Base-by-base conservation (phyloP, 2,113 vertebrate genomes). In the Axis porcinus region DNA sequence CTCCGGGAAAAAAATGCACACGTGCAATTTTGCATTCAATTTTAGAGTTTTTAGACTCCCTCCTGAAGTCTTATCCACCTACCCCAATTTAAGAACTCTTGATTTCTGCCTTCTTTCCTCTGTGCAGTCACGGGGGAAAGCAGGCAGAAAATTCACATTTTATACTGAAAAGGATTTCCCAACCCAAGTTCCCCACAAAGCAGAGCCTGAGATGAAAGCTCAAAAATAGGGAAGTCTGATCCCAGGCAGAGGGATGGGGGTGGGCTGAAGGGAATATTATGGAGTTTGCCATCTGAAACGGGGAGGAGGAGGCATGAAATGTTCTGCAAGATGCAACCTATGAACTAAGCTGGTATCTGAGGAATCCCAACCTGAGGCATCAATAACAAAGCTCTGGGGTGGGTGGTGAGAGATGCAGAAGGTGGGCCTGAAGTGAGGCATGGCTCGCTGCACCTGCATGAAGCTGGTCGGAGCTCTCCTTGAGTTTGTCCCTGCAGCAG, bases 31-130 rank as follows among this genome's bases (percentile, higher is more conserved):
- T 47, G 30, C 16, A 50, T 52, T 47, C 2, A 67, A 55, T 74
- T 95, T 95, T 43, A 91, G 33, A 87, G n/a, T 87, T 93, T 45
- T 55, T 64, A 36, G 86, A 55, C 76, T 40, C 55, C 60, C 27
- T 7, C 60, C 27, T 7, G 2, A 91, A 84, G 67, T 33, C 74
- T 88, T 40, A 58, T 52, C 45, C 62, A 58, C 21, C 55, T 52
- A 62, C 14, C 28, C 36, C 55, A 82, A 25, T 57, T 89, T 81
- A 89, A 79, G 50, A 96, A 84, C 6, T 47, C 57, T 50, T 78
- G 12, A 27, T 93, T 84, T 91, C 36, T 86, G 36, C 43, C 28
- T 85, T 86, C 33, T 50, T 87, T 28, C 21, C 64, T 84, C 45
- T 45, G 54, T 84, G 15, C 10, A 79, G 43, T 83, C 50, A 40